These are phyloP conservation scores for Psephotus haematonotus DNA, from an alignment of 2,113 vertebrate species.

Conservation along the genomic window DNA sequence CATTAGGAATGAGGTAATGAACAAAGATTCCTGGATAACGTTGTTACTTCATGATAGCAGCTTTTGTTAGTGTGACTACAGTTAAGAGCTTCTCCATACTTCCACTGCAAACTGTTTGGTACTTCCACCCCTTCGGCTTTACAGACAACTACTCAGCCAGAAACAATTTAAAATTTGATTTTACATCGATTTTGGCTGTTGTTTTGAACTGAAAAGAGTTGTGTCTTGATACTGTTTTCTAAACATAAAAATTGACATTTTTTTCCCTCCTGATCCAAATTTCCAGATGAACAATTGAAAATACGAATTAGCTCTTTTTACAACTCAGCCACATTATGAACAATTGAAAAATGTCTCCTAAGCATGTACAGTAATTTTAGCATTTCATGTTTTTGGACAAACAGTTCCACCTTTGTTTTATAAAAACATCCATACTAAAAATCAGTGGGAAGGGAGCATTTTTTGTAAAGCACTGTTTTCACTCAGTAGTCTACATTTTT, in stretches of 20 bases:
- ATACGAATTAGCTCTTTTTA: neutral
- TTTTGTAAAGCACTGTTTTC: neutral
- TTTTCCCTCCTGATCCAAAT: conserved; percentile 22
- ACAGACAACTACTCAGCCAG: neutral
- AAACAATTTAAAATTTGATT: conserved; percentile 33
- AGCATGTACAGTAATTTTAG: neutral
- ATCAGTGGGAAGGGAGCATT: neutral
- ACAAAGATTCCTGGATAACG: conserved; percentile 25
- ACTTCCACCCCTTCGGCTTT: neutral
- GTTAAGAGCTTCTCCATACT: conserved; percentile 14
- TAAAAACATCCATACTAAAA: neutral
- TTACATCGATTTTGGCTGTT: conserved; percentile 14
- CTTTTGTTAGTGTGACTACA: neutral
- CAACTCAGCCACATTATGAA: neutral
- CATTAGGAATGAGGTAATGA: conserved; percentile 40
- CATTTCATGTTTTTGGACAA: neutral
- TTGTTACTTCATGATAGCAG: conserved; percentile 41
- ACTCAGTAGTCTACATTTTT: neutral
- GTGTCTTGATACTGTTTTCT: conserved; percentile 7
- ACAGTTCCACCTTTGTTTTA: neutral
- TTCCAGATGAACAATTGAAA: conserved; percentile 34
- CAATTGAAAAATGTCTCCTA: neutral
- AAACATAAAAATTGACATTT: neutral
- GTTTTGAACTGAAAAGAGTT: neutral
- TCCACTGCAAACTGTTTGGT: conserved; percentile 33